Evolutionary conservation across 1,140 invertebrate genomes (phyloP).

Genomic region (Ostrea denselamellosa): DNA sequence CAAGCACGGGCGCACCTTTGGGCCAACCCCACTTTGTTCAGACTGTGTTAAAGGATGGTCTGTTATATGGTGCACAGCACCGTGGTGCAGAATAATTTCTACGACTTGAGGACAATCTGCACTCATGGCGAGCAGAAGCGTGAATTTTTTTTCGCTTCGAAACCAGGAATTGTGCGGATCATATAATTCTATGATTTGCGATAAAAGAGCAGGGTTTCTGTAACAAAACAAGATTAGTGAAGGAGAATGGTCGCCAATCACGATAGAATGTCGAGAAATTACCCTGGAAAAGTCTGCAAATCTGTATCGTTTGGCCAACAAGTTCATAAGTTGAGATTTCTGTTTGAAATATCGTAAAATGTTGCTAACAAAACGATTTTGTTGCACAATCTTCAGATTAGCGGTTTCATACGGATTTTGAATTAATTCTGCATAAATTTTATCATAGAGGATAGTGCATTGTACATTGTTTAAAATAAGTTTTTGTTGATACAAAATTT

Average conservation of each 20-base stretch:
- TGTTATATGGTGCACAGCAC: neutral
- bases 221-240: neutral
- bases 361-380: neutral
- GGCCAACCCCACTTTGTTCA: neutral
- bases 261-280: neutral
- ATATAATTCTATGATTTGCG: constrained; percentile 1
- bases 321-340: neutral
- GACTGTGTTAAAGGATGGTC: constrained; percentile 3
- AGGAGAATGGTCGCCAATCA: neutral
- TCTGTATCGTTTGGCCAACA: neutral
- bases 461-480: neutral
- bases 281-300: neutral
- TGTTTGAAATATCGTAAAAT: neutral
- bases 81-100: neutral
- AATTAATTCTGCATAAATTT: neutral
- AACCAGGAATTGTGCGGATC: constrained; percentile 8
- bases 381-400: neutral
- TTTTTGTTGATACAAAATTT: neutral
- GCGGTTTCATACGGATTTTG: neutral
- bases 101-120: constrained; percentile 16
- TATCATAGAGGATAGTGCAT: neutral
- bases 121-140: neutral
- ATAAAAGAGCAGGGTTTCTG: neutral
- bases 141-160: neutral
- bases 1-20: neutral